Base-by-base conservation (phyloP, 2,113 vertebrate genomes). In the Heliornis fulica region DNA sequence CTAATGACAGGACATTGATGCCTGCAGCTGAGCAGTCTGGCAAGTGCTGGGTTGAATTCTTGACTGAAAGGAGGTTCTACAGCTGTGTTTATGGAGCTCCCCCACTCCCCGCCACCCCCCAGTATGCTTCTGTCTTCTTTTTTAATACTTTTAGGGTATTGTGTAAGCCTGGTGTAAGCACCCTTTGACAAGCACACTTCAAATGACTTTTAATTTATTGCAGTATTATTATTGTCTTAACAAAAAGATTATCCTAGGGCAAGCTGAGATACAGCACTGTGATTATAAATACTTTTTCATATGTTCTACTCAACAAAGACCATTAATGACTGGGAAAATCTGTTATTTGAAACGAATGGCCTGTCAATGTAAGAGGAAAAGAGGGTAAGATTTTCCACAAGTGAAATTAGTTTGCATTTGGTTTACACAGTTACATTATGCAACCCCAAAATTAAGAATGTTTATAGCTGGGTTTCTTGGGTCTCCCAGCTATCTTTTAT, bases 1-100 rank as follows among this genome's bases (percentile, higher is more conserved):
- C 97, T 98, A 97, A 98, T 98, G 97, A 97, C 97, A 97, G 98
- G 98, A 98, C 98, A 97, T 95, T 90, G 92, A 83, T 97, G 97
- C 97, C 97, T 98, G 95, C 94, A 96, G 90, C 95, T 97, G 91
- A 94, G 68, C 56, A 83, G 91, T 71, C 88, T 84, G 92, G 87
- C 70, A 56, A 83, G 83, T 77, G 63, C 77, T 90, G 40, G 32
- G 54, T 87, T 83, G 79, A 89, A 83, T 94, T 94, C 90, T 90
- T 88, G 68, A 79, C 84, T 84, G 92, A 96, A 92, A 91, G 89
- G 64, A 95, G 68, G 84, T 31, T 19, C 81, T 72, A 60, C 31
- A 50, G 41, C 85, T 87, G 76, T 90, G 88, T 95, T 95, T 94
- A 82, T 93, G 74, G 50, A 87, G 54, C 48, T 50, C 48, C 48